Percentiles rank a stretch among this genome's conserved stretches.
Evolutionary conservation across 2,797 vertebrate species (phyloP).

Genomic region (Gorsachius magnificus): DNA sequence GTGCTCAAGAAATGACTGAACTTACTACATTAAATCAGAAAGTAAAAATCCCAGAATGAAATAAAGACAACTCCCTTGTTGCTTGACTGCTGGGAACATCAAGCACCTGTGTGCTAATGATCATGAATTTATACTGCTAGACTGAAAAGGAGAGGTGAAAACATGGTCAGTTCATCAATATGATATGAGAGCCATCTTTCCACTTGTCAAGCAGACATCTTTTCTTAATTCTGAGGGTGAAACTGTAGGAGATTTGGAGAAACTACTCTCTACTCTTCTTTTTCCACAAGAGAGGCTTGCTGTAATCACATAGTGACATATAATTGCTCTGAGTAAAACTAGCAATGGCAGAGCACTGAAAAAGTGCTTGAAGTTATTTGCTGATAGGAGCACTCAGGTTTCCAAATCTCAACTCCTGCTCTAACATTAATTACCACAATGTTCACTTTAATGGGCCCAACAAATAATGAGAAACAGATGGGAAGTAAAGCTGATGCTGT

Average conservation of each 20-base stretch:
- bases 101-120: background rate
- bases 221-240: background rate
- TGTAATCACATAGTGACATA: background rate
- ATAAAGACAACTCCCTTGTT: background rate
- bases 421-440: background rate
- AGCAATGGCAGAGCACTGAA: background rate
- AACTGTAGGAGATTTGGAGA: background rate
- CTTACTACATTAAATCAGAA: background rate
- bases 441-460: background rate
- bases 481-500: background rate
- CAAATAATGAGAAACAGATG: background rate
- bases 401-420: background rate
- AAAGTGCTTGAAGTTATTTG: constrained; percentile 14
- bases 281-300: background rate
- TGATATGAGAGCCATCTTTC: background rate
- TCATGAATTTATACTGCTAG: background rate
- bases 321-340: background rate
- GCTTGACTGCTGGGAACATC: background rate
- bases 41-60: background rate
- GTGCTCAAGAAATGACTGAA: constrained; percentile 41
- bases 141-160: background rate
- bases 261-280: background rate
- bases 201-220: background rate
- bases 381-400: background rate
- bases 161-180: background rate